Conservation (phyloP, 2,888 invertebrate genomes). For the Cybosia mesomella region DNA sequence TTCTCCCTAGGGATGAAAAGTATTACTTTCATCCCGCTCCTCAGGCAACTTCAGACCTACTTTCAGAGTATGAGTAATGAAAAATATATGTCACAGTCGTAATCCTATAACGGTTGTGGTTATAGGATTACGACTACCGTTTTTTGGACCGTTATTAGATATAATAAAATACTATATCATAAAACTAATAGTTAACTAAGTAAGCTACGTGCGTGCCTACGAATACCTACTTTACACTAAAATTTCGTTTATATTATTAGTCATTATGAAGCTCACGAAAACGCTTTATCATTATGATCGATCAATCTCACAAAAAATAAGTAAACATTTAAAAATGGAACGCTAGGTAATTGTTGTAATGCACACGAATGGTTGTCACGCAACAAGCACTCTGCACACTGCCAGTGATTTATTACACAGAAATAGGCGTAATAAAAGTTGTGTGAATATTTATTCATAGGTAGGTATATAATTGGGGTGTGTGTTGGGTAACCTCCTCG, state of each 20-base stretch:
- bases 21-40: too few species aligned
- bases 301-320: conserved; percentile 40
- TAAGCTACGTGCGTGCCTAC: conserved; percentile 7
- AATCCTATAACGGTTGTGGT: too few species aligned
- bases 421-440: conserved; percentile 20
- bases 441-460: not conserved
- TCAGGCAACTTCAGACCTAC: too few species aligned
- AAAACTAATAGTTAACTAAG: not conserved
- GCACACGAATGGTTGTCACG: conserved; percentile 62
- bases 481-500: too few species aligned
- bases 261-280: conserved; percentile 36
- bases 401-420: conserved; percentile 39
- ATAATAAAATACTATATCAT: not conserved
- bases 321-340: conserved; percentile 35
- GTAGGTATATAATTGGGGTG: too few species aligned
- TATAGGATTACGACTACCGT: too few species aligned
- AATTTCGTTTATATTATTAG: conserved; percentile 38
- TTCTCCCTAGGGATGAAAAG: too few species aligned
- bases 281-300: conserved; percentile 21
- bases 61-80: too few species aligned
- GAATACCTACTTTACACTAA: conserved; percentile 20
- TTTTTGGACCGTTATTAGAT: too few species aligned
- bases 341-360: conserved; percentile 55
- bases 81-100: too few species aligned
- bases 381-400: conserved; percentile 47